These are phyloP conservation scores for Mesembrinibis cayennensis DNA, from an alignment of 2,113 vertebrate species.

Conservation along the genomic window DNA sequence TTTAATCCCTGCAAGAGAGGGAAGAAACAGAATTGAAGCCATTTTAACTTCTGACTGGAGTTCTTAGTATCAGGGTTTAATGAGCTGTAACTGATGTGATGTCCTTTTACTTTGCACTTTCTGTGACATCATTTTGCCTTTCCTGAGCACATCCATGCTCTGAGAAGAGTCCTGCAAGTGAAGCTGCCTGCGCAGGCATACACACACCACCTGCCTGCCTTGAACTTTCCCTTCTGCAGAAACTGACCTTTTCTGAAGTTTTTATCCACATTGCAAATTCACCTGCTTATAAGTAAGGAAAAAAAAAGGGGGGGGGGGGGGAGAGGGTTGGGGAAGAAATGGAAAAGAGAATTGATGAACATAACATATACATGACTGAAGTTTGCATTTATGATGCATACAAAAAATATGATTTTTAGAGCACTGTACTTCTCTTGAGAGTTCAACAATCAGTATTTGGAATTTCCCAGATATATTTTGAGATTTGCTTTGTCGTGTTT, in stretches of 20 bases:
- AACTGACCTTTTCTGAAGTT: not conserved
- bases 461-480: not conserved
- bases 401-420: not conserved
- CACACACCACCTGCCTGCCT: not conserved
- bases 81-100: not conserved
- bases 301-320: not conserved
- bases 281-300: not conserved
- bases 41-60: not conserved
- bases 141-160: not conserved
- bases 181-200: not conserved
- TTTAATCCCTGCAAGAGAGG: not conserved
- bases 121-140: not conserved
- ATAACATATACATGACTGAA: fast-evolving
- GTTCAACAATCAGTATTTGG: not conserved
- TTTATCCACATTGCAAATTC: not conserved
- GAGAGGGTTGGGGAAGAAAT: not conserved
- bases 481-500: not conserved
- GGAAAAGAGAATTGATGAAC: not conserved
- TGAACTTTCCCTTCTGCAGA: not conserved
- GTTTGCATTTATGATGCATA: not conserved
- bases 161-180: not conserved
- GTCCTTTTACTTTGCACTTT: not conserved
- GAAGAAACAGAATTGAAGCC: not conserved
- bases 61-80: not conserved
- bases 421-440: not conserved